phyloP scores from a whole-genome alignment of 1,140 invertebrate species.

The Neodiprion pinetum region DNA sequence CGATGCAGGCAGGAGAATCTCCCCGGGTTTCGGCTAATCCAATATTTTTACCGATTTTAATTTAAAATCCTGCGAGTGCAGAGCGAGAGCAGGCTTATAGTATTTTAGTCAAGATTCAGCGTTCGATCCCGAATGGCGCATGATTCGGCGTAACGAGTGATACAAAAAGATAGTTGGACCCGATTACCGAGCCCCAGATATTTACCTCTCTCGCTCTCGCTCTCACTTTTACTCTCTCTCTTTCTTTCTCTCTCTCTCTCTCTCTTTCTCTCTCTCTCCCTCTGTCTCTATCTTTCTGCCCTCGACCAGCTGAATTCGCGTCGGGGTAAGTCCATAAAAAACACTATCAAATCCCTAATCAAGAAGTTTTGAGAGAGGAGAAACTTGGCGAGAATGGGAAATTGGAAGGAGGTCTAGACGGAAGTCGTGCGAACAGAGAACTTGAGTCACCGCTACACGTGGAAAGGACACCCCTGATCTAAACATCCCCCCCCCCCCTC shows the following conservation, averaged over 20 bases:
- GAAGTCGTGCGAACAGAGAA: constrained; percentile 1
- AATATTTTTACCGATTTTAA: neutral
- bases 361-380: constrained; percentile 28
- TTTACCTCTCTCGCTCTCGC: too few species aligned
- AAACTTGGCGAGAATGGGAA: neutral
- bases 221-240: too few species aligned
- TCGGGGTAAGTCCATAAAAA: constrained; percentile 28
- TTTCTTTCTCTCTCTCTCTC: too few species aligned
- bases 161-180: constrained; percentile 24
- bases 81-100: too few species aligned
- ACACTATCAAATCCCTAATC: constrained; percentile 39
- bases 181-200: constrained; percentile 19
- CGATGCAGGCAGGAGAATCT: too few species aligned
- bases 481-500: neutral
- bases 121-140: neutral
- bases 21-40: neutral
- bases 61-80: neutral
- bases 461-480: neutral
- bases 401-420: neutral
- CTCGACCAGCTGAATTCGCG: constrained; percentile 14
- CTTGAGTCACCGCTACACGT: neutral
- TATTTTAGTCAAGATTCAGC: too few species aligned
- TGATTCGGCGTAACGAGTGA: neutral
- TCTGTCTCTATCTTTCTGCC: too few species aligned
- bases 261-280: too few species aligned